Evolutionary conservation across 2,888 invertebrate species (phyloP).

Genomic region (Anodontia alba): DNA sequence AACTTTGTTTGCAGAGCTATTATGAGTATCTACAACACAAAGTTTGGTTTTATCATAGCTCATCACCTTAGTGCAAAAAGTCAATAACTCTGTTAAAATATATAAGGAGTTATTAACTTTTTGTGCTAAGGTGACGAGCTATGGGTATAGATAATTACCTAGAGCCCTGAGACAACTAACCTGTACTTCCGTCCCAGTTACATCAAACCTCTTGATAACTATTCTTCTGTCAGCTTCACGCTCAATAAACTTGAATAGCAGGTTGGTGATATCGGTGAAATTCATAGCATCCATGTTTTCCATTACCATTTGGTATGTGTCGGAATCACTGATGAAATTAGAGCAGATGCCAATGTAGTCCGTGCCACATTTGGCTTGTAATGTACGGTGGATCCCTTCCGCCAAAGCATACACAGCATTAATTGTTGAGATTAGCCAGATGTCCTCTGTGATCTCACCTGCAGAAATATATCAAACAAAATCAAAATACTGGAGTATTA

Average conservation of each 20-base stretch:
- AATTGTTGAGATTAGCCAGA: constrained; percentile 82
- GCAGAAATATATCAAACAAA: background rate
- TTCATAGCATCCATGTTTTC: constrained; percentile 67
- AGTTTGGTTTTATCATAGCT: too few relatives aligned
- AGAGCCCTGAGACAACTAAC: too few relatives aligned
- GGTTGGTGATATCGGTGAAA: constrained; percentile 67
- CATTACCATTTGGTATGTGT: constrained; percentile 66
- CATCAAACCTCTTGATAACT: constrained; percentile 56
- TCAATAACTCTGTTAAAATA: too few relatives aligned
- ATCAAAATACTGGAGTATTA: too few relatives aligned
- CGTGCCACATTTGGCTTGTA: constrained; percentile 75
- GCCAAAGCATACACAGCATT: constrained; percentile 84
- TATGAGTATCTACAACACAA: too few relatives aligned
- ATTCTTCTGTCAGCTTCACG: constrained; percentile 71
- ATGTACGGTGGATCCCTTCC: constrained; percentile 80
- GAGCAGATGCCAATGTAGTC: constrained; percentile 72
- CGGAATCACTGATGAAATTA: constrained; percentile 60
- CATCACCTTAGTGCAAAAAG: too few relatives aligned
- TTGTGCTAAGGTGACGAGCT: too few relatives aligned
- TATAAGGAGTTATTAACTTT: too few relatives aligned
- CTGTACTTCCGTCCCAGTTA: constrained; percentile 28
- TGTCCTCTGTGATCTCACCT: constrained; percentile 67
- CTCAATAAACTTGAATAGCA: constrained; percentile 71
- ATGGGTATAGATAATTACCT: too few relatives aligned
- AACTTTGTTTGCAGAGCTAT: too few relatives aligned